These are phyloP conservation scores for Cheiracanthium punctorium DNA, from an alignment of 2,888 invertebrate genomes.

Conservation along the genomic window DNA sequence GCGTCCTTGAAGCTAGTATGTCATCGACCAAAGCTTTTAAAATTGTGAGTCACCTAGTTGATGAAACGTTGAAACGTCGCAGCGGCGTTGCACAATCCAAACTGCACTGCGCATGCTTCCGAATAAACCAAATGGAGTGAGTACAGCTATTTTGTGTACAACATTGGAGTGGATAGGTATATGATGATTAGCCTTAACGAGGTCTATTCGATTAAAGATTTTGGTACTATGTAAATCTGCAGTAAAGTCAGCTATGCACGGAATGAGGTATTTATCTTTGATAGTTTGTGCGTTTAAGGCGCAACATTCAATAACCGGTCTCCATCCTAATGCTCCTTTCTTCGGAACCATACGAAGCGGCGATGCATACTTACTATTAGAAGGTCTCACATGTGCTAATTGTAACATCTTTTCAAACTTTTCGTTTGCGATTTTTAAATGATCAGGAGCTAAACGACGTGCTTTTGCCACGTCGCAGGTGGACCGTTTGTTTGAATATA, in stretches of 20 bases:
- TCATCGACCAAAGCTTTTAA: slow-evolving; percentile 57
- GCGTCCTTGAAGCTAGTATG: slow-evolving; percentile 23
- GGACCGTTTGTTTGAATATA: background rate
- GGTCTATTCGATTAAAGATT: background rate
- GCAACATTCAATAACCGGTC: background rate
- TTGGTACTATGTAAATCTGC: background rate
- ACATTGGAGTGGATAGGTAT: slow-evolving; percentile 30
- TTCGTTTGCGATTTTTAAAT: too few relatives aligned
- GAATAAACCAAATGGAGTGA: slow-evolving; percentile 36
- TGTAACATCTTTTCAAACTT: background rate
- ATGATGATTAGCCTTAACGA: slow-evolving; percentile 29
- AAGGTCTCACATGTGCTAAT: background rate
- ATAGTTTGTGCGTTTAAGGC: background rate
- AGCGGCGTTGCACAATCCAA: slow-evolving; percentile 33
- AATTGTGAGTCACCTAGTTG: slow-evolving; percentile 29
- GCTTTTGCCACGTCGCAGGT: background rate
- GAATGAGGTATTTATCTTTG: slow-evolving; percentile 2
- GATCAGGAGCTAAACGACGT: background rate
- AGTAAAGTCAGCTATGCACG: slow-evolving; percentile 18
- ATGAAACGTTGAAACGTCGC: slow-evolving; percentile 41
- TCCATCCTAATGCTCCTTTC: background rate
- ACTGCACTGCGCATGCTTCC: slow-evolving; percentile 27
- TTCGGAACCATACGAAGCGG: background rate
- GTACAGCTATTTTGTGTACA: slow-evolving; percentile 39
- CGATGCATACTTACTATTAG: background rate